A percentile compares a stretch with the other conserved stretches of the same genome.
These are phyloP conservation scores for Mormyrus lacerda DNA, from an alignment of 2,113 vertebrate genomes.

Conservation along the genomic window DNA sequence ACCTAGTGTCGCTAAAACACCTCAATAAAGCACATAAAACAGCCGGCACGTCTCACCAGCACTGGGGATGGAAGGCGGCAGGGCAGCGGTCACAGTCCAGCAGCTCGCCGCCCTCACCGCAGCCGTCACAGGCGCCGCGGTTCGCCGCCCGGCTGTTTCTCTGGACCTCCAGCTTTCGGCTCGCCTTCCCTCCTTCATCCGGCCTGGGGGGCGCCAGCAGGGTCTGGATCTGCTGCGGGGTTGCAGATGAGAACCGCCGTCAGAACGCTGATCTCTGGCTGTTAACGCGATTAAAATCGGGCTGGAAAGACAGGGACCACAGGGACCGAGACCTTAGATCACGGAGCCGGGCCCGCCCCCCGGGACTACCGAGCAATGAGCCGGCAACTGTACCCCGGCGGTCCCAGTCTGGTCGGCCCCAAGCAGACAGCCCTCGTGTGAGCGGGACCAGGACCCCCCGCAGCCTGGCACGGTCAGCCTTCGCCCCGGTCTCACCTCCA, in stretches of 20 bases:
- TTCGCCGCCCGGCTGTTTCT: constrained; percentile 76
- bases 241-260: not conserved
- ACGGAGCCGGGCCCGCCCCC: not conserved
- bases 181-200: constrained; percentile 73
- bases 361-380: not conserved
- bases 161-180: constrained; percentile 67
- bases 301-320: not conserved
- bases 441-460: not conserved
- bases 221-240: constrained; percentile 77
- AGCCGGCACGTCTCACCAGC: constrained; percentile 61
- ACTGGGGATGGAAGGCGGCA: constrained; percentile 81
- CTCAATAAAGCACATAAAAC: too few species aligned
- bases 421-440: not conserved
- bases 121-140: constrained; percentile 85
- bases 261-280: not conserved
- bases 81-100: constrained; percentile 83
- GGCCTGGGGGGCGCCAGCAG: constrained; percentile 78
- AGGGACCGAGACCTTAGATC: not conserved
- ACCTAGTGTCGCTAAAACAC: too few species aligned
- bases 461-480: not conserved
- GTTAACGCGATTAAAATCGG: not conserved
- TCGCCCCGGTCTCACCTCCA: constrained; percentile 75
- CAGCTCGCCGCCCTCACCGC: constrained; percentile 81
- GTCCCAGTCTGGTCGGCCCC: not conserved
- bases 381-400: not conserved